These are phyloP conservation scores for Anneissia japonica DNA, from an alignment of 35 echinoderm and acorn worm species.

Conservation along the genomic window DNA sequence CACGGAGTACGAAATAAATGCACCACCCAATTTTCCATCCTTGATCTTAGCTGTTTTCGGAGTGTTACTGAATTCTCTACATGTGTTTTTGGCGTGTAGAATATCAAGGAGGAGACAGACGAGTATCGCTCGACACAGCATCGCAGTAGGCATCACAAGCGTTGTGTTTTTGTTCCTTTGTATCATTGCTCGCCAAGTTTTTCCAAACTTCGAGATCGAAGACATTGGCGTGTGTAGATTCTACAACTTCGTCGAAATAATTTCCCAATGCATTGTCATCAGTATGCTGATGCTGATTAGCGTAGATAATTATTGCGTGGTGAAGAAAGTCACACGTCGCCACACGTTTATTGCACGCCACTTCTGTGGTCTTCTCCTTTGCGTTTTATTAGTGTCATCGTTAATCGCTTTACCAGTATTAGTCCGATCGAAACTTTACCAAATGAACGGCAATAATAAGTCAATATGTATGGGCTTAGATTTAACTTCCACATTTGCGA, in stretches of 20 bases:
- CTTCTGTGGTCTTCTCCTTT: background rate
- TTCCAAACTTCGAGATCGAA: background rate
- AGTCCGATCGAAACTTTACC: background rate
- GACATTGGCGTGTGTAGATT: background rate
- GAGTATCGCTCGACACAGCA: background rate
- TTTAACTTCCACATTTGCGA: background rate
- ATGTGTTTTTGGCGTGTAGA: background rate
- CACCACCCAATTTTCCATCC: background rate
- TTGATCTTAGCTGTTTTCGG: background rate
- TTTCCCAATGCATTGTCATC: background rate
- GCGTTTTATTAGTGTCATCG: background rate
- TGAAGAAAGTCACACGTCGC: background rate
- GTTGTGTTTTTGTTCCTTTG: background rate
- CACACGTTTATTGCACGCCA: background rate
- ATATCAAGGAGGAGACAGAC: background rate
- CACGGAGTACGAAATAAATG: background rate
- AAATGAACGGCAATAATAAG: background rate
- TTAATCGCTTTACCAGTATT: background rate
- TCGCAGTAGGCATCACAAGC: background rate
- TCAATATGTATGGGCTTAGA: background rate
- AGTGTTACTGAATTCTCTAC: background rate
- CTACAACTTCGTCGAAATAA: background rate
- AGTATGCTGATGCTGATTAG: background rate
- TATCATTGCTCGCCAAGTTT: background rate
- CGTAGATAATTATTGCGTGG: background rate